These are phyloP conservation scores for Brenthis ino DNA, from an alignment of 2,888 invertebrate genomes.

Conservation along the genomic window DNA sequence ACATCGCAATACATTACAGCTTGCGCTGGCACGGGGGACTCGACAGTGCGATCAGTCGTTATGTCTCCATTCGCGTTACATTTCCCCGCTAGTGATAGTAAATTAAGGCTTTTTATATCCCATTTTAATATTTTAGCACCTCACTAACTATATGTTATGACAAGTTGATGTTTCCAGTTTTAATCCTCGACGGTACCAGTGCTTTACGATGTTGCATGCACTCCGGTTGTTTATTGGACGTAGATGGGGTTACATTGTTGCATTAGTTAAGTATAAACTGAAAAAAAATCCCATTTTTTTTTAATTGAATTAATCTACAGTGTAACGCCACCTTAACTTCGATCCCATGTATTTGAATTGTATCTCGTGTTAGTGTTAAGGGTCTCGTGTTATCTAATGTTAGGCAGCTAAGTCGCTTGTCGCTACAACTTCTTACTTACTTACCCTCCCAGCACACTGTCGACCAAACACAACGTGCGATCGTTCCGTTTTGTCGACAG, in stretches of 20 bases:
- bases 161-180: conserved; percentile 57
- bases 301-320: background rate
- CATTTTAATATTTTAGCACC: conserved; percentile 53
- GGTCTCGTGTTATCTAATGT: conserved; percentile 78
- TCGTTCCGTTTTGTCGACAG: background rate
- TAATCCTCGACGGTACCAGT: conserved; percentile 42
- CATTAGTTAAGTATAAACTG: background rate
- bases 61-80: background rate
- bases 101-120: conserved; percentile 56
- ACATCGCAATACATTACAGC: too few relatives aligned
- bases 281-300: background rate
- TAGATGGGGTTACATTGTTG: background rate
- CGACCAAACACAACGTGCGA: conserved; percentile 12
- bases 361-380: conserved; percentile 73
- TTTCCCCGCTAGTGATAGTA: conserved; percentile 45
- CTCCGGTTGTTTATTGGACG: background rate
- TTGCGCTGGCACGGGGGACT: too few relatives aligned
- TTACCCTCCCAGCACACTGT: conserved; percentile 36
- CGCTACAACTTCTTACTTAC: conserved; percentile 51
- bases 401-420: conserved; percentile 76
- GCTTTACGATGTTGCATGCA: conserved; percentile 34
- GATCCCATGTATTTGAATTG: conserved; percentile 44
- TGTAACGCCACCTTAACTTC: conserved; percentile 20
- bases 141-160: conserved; percentile 49
- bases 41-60: background rate